phyloP scores from a whole-genome alignment of 2,113 vertebrate species.

The Rhineura floridana region DNA sequence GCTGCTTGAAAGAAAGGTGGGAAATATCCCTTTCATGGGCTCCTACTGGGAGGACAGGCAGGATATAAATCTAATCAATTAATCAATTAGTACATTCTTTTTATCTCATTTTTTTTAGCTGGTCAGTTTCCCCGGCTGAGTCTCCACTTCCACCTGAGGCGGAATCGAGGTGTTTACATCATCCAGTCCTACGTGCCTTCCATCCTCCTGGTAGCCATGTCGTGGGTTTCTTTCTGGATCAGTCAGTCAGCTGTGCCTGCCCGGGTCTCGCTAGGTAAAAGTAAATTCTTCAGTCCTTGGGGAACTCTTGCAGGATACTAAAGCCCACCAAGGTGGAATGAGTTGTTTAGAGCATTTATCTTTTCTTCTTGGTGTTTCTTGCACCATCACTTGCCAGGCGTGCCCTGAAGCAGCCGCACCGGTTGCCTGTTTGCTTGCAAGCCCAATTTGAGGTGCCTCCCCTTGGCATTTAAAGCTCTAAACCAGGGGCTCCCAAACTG shows the following conservation, averaged over 20 bases:
- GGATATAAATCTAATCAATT: neutral
- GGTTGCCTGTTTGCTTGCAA: too few species aligned
- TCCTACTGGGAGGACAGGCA: neutral
- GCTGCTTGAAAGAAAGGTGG: neutral
- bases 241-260: slow-evolving; percentile 97
- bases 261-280: slow-evolving; percentile 90
- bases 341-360: neutral
- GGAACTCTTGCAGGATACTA: neutral
- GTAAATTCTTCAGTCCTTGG: neutral
- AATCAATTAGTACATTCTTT: neutral
- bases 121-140: slow-evolving; percentile 94
- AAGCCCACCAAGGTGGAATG: neutral
- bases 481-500: too few species aligned
- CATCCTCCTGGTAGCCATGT: slow-evolving; percentile 95
- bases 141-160: slow-evolving; percentile 88
- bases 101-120: slow-evolving; percentile 73
- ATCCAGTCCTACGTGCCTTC: slow-evolving; percentile 98
- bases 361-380: too few species aligned
- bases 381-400: too few species aligned
- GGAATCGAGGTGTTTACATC: slow-evolving; percentile 95
- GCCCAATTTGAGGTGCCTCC: too few species aligned
- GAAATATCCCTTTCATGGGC: neutral
- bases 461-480: too few species aligned
- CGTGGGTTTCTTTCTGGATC: slow-evolving; percentile 99
- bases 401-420: too few species aligned